Conservation (phyloP, 2,888 invertebrate species). For the Cephus runcator region DNA sequence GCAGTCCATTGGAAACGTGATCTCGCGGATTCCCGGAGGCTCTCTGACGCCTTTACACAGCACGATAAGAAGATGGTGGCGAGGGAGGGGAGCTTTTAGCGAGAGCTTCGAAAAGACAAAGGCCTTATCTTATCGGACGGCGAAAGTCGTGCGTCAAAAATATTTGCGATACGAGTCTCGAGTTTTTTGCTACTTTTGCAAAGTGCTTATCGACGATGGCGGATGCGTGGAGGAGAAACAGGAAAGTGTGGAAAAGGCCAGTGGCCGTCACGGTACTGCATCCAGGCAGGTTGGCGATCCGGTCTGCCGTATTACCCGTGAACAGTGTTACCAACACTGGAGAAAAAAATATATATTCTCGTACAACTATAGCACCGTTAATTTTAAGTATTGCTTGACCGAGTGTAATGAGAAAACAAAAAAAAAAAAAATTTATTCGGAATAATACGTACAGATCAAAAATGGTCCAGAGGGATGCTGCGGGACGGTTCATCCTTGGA, state of each 20-base stretch:
- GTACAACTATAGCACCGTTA: neutral
- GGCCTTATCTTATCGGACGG: neutral
- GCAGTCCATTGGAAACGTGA: neutral
- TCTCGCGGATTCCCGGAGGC: neutral
- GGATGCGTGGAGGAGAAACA: slow-evolving; percentile 20
- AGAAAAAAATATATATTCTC: neutral
- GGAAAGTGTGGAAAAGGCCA: slow-evolving; percentile 41
- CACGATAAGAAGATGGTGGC: neutral
- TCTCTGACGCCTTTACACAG: neutral
- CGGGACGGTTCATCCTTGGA: neutral
- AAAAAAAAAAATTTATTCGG: neutral
- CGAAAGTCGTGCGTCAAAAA: neutral
- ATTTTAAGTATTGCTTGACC: neutral
- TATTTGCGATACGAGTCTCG: neutral
- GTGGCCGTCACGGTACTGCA: slow-evolving; percentile 49
- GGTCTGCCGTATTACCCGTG: slow-evolving; percentile 19
- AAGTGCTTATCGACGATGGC: neutral
- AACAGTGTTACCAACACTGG: neutral
- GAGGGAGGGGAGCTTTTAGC: neutral
- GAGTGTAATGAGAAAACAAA: neutral
- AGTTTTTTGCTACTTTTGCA: no score
- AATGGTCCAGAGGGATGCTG: neutral
- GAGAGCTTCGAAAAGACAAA: neutral
- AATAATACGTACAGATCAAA: neutral
- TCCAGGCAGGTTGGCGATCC: slow-evolving; percentile 21